A percentile compares a stretch with the other conserved stretches of the same genome.
phyloP scores from a whole-genome alignment of 1,140 invertebrate species.

The Acromyrmex charruanus region DNA sequence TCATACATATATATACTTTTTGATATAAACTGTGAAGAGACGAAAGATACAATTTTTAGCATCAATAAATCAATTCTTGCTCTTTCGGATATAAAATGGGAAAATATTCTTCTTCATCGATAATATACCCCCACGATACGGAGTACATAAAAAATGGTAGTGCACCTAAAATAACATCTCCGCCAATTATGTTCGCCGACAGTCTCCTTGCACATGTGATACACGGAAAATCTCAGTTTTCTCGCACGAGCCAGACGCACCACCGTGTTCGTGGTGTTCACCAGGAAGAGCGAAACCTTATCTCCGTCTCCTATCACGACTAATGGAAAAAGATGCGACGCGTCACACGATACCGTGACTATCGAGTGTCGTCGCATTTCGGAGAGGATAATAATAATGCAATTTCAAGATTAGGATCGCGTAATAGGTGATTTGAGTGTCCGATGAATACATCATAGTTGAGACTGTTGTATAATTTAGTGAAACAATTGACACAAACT shows the following conservation, averaged over 20 bases:
- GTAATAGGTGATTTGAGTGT: constrained; percentile 37
- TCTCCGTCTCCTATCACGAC: constrained; percentile 58
- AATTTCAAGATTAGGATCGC: constrained; percentile 55
- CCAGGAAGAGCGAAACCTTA: constrained; percentile 57
- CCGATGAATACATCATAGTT: constrained; percentile 46
- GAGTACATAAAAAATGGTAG: neutral
- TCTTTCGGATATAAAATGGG: neutral
- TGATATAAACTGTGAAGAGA: neutral
- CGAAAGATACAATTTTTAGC: neutral
- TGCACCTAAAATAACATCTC: constrained; percentile 38
- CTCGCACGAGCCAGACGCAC: neutral
- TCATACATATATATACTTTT: neutral
- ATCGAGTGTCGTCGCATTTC: constrained; percentile 69
- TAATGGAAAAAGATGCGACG: constrained; percentile 67
- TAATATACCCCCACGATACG: neutral
- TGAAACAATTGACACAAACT: constrained; percentile 29
- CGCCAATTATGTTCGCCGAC: constrained; percentile 41
- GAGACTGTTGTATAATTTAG: constrained; percentile 54
- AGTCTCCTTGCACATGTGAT: constrained; percentile 50
- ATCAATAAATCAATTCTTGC: neutral
- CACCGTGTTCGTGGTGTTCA: constrained; percentile 36
- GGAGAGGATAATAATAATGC: constrained; percentile 67
- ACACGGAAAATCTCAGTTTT: constrained; percentile 41
- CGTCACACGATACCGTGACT: constrained; percentile 64
- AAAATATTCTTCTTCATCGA: neutral